Conservation (phyloP, 2,797 vertebrate species). For the Menidia menidia region DNA sequence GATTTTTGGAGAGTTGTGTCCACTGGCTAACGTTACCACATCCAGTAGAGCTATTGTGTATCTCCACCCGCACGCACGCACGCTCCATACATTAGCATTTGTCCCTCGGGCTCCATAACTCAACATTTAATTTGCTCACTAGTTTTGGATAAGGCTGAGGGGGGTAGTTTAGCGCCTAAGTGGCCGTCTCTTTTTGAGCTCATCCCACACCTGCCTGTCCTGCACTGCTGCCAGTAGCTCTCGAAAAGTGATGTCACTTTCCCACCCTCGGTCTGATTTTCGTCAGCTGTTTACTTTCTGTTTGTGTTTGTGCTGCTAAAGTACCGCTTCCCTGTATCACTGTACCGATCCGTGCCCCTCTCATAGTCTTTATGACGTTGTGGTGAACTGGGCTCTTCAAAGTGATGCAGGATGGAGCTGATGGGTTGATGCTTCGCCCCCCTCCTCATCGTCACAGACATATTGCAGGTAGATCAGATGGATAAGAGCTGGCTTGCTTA, state of each 20-base stretch:
- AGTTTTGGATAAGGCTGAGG: slow-evolving; percentile 36
- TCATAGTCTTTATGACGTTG: slow-evolving; percentile 77
- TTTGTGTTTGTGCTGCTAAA: slow-evolving; percentile 20
- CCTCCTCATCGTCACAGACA: slow-evolving; percentile 67
- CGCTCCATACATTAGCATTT: slow-evolving; percentile 24
- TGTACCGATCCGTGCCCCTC: slow-evolving; percentile 45
- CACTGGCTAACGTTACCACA: slow-evolving; percentile 52
- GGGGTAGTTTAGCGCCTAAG: slow-evolving; percentile 50
- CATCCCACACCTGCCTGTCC: slow-evolving; percentile 63
- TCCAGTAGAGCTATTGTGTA: slow-evolving; percentile 65
- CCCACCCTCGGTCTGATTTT: slow-evolving; percentile 6
- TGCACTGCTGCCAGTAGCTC: slow-evolving; percentile 55
- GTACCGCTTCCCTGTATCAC: slow-evolving; percentile 6
- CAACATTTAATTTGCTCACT: slow-evolving; percentile 23
- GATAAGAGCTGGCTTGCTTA: slow-evolving; percentile 60
- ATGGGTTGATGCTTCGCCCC: slow-evolving; percentile 72
- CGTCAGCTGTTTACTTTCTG: slow-evolving; percentile 6
- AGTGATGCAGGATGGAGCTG: slow-evolving; percentile 79
- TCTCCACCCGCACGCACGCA: slow-evolving; percentile 17
- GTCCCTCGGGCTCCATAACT: slow-evolving; percentile 14
- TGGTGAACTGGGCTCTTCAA: slow-evolving; percentile 79
- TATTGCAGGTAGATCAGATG: slow-evolving; percentile 59
- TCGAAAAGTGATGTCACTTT: slow-evolving; percentile 55
- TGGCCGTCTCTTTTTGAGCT: slow-evolving; percentile 55
- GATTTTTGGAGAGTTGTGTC: slow-evolving; percentile 41